These are phyloP conservation scores for Cromileptes altivelis DNA, from an alignment of 2,113 vertebrate species.

Conservation along the genomic window DNA sequence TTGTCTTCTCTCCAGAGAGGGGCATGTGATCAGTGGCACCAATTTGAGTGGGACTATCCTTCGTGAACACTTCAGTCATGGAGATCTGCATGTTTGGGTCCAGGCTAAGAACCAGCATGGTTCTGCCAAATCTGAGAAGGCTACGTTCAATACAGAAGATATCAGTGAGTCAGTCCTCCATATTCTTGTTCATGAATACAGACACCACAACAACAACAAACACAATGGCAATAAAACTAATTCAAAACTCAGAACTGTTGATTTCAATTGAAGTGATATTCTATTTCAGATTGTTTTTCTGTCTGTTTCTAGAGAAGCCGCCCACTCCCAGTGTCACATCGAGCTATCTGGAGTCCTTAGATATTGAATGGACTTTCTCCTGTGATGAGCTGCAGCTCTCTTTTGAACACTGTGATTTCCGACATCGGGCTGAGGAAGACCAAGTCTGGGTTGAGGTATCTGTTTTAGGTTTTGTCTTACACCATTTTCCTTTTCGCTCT, in stretches of 20 bases:
- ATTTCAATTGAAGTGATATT: neutral
- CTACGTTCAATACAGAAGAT: conserved; percentile 44
- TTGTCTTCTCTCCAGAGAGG: conserved; percentile 34
- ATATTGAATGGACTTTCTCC: conserved; percentile 63
- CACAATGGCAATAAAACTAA: neutral
- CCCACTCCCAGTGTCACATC: conserved; percentile 37
- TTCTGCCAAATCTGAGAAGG: conserved; percentile 33
- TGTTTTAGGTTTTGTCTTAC: neutral
- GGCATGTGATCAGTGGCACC: neutral
- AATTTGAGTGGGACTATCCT: conserved; percentile 17
- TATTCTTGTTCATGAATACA: neutral
- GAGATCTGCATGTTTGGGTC: conserved; percentile 74
- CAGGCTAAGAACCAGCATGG: conserved; percentile 50
- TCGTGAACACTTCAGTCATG: conserved; percentile 21
- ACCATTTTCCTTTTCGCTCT: neutral
- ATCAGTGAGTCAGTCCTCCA: conserved; percentile 71
- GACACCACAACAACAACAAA: neutral
- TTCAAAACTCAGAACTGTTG: neutral
- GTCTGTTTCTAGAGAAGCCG: conserved; percentile 70
- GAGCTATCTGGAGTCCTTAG: conserved; percentile 7
- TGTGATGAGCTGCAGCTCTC: neutral
- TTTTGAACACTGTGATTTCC: conserved; percentile 54
- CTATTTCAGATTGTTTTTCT: neutral
- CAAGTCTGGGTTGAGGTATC: conserved; percentile 73
- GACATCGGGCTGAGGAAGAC: conserved; percentile 49